These are phyloP conservation scores for Nasonia vitripennis DNA, from an alignment of 1,140 invertebrate species.

Conservation along the genomic window DNA sequence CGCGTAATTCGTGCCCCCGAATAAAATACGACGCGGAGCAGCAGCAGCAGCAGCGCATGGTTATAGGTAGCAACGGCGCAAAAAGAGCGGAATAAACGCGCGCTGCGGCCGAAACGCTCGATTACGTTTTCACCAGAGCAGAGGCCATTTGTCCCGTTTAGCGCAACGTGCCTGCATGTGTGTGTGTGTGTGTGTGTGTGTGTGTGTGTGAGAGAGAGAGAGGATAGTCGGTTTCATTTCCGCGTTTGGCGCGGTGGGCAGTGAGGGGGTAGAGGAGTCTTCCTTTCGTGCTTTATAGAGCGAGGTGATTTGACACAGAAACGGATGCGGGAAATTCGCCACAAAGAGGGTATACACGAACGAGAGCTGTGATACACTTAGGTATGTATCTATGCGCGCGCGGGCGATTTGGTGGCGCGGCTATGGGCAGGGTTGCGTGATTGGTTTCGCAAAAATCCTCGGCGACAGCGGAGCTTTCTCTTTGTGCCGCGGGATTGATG, in stretches of 20 bases:
- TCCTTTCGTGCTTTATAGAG: constrained; percentile 36
- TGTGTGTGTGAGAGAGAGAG: background rate
- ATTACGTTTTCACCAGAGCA: constrained; percentile 25
- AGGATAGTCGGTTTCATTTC: constrained; percentile 18
- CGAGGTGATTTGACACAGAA: constrained; percentile 20
- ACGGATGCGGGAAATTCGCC: constrained; percentile 40
- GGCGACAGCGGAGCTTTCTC: background rate
- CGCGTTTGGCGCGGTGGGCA: background rate
- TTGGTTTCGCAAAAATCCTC: background rate
- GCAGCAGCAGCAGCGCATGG: no score
- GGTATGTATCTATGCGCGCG: background rate
- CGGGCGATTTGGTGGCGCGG: background rate
- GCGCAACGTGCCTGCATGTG: constrained; percentile 5
- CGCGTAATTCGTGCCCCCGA: background rate
- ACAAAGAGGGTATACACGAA: background rate
- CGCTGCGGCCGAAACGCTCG: background rate
- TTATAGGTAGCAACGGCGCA: background rate
- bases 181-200: background rate
- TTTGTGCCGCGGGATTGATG: background rate
- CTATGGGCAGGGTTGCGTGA: no score
- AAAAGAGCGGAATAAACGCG: constrained; percentile 22
- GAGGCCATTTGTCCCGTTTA: constrained; percentile 18
- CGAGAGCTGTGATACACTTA: background rate
- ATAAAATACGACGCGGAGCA: background rate
- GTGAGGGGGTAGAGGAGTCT: background rate